Evolutionary conservation across 2,113 vertebrate species (phyloP), one percentile per base, ranked within the genome.

Genomic region (Myanophis thanlyinensis): DNA sequence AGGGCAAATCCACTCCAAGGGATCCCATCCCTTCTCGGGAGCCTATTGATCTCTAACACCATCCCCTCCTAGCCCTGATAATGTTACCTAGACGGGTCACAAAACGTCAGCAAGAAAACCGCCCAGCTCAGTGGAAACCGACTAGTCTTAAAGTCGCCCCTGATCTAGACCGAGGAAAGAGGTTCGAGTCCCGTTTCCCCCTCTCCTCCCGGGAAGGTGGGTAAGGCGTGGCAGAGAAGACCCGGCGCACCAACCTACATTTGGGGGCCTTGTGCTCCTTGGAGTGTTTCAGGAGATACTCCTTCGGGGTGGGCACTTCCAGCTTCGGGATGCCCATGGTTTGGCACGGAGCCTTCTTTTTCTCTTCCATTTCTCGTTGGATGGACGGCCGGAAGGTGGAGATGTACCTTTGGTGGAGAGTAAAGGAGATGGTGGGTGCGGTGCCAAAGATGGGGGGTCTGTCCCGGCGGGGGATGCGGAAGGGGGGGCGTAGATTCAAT

Each of bases 321-420:
- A 92, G 67, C 11, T 89, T 89, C 11, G 91, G 91, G 1, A 92
- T 47, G 0, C 91, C 91, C 91, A 92, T 92, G 3, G 91, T 89
- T 7, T 47, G 53, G 91, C 87, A 85, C 0, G 49, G 87, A 0
- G 40, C 49, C 5, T 44, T 89, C 27, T 1, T 54, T 87, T 4
- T 20, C 18, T 47, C 91, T 5, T 15, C 13, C 3, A 48, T n/a
- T 25, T 92, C 91, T 0, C 25, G 51, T 5, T 25, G 15, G 18
- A 92, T 13, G 0, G 10, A 48, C 0, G 87, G 22, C 2, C 5
- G 40, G 67, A 92, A 92, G 4, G 3, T 25, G 0, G 91, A 92
- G 1, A 56, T 15, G 7, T 89, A 92, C 91, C 91, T 92, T 13
- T 3, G 0, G 27, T 1, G 1, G n/a, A 62, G 56, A 25, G 10